Conservation (phyloP, 2,888 invertebrate species). For the Noctua pronuba region DNA sequence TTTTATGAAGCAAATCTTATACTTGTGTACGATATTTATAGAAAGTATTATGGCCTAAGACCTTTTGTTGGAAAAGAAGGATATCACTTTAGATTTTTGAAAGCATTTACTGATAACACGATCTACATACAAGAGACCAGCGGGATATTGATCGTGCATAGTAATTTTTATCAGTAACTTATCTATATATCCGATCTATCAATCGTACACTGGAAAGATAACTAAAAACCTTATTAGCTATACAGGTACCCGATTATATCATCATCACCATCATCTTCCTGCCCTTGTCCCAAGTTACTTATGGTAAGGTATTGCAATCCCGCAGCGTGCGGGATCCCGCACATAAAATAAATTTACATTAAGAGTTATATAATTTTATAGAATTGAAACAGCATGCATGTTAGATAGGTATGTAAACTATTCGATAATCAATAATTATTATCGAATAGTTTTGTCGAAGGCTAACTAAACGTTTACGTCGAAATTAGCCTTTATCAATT, state of each 20-base stretch:
- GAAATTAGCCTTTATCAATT: too few relatives aligned
- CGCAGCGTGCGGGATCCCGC: too few relatives aligned
- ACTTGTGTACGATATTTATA: slow-evolving; percentile 25
- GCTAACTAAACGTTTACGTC: too few relatives aligned
- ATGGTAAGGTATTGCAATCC: too few relatives aligned
- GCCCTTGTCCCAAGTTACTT: too few relatives aligned
- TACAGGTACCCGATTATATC: background rate
- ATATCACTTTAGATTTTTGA: background rate
- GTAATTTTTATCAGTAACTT: background rate
- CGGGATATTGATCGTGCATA: background rate
- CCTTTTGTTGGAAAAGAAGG: background rate
- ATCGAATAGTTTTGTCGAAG: too few relatives aligned
- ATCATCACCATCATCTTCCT: background rate
- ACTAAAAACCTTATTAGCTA: background rate
- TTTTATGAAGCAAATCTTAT: slow-evolving; percentile 55
- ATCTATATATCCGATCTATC: background rate
- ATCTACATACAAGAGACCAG: background rate
- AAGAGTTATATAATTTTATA: too few relatives aligned
- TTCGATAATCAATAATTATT: too few relatives aligned
- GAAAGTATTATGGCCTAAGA: slow-evolving; percentile 23
- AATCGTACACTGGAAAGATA: background rate
- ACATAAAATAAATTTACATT: too few relatives aligned
- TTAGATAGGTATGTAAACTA: too few relatives aligned
- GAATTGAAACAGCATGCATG: too few relatives aligned
- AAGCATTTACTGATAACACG: background rate